Evolutionary conservation across 2,113 vertebrate species (phyloP).

Genomic region (Sialia sialis): DNA sequence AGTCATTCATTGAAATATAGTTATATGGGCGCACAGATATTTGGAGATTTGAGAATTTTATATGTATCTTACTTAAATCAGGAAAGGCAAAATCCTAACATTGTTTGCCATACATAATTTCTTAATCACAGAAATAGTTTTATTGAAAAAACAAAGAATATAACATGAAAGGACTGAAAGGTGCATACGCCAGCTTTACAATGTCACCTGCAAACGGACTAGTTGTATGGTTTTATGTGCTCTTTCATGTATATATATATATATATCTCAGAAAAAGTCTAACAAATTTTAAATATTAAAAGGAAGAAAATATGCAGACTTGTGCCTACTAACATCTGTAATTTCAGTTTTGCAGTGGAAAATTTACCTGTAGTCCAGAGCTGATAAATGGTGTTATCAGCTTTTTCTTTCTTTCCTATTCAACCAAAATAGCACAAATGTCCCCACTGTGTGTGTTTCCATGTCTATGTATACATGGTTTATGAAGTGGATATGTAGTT

Average conservation of each 20-base stretch:
- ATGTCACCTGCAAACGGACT: not conserved
- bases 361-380: not conserved
- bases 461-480: not conserved
- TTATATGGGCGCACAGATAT: not conserved
- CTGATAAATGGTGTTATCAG: not conserved
- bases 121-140: not conserved
- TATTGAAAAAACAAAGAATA: not conserved
- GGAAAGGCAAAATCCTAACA: not conserved
- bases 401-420: slow-evolving; percentile 2
- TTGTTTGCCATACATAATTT: not conserved
- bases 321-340: not conserved
- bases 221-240: not conserved
- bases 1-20: not conserved
- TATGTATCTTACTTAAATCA: not conserved
- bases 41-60: not conserved
- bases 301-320: not conserved
- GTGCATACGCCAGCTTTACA: not conserved
- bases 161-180: not conserved
- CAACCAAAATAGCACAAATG: not conserved
- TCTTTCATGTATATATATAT: not conserved
- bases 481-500: not conserved
- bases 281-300: not conserved
- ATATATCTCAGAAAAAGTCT: not conserved
- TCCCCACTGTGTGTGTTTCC: not conserved
- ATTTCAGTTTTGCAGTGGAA: not conserved